Base-by-base conservation (phyloP, 2,888 invertebrate species). In the Drosophila hamatofila region DNA sequence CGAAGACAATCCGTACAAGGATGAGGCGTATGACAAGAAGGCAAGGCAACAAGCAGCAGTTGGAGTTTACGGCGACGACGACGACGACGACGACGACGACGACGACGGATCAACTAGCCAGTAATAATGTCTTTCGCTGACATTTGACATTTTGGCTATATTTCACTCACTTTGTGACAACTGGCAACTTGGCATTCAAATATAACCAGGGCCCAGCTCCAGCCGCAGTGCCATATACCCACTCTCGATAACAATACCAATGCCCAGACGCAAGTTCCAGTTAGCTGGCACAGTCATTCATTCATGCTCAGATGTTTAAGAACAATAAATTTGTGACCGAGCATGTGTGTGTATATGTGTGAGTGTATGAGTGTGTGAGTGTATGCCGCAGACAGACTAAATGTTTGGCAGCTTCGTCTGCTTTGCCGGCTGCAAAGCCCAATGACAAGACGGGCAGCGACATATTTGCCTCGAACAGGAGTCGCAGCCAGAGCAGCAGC, bases 81-180 rank as follows among this genome's bases (percentile, higher is more conserved):
- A 75, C 72, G 78, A 68, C 66, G 69, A 54, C 39, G 57, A 49
- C 35, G 27, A 54, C 30, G 30, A 11, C 1, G 30, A 9, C 44
- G 73, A 68, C 66, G 67, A 75, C 73, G 79, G 84, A 84, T 84
- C 84, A 87, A 87, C 84, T 84, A 84, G 84, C 84, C 84, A 78
- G 81, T 86, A 79, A 88, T 86, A 86, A 84, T 90, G 89, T 90
- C 88, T 89, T 89, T 82, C 82, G 83, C 83, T 85, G 89, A 88
- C 88, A 89, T 90, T 85, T 90, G 90, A 90, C 90, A 89, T 89
- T 90, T 90, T 75, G 85, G 89, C 90, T 87, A 90, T 89, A 89
- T 90, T 90, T 89, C 89, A 89, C 90, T 89, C 89, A 89, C 80
- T 79, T 88, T 83, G 83, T 83, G 89, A 89, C 88, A 86, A 81